A percentile compares a stretch with the other conserved stretches of the same genome.
phyloP scores from a whole-genome alignment of 1,140 invertebrate genomes.

The Drosophila miranda region DNA sequence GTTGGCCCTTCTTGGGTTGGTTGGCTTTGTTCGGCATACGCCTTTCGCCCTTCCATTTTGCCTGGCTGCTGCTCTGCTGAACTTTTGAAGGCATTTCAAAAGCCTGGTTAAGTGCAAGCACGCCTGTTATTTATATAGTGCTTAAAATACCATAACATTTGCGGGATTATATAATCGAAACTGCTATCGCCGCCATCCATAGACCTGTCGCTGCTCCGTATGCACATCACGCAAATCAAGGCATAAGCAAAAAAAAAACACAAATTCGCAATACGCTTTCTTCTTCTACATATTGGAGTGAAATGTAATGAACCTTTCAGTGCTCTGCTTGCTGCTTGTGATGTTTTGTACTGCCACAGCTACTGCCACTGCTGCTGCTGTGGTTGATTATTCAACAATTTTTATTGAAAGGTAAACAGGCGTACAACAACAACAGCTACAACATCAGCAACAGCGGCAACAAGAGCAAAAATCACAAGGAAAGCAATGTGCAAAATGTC shows the following conservation, averaged over 20 bases:
- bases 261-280: slow-evolving; percentile 74
- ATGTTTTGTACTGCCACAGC: too few species aligned
- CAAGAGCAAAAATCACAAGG: slow-evolving; percentile 54
- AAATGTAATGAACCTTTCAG: slow-evolving; percentile 63
- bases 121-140: slow-evolving; percentile 72
- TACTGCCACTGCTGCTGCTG: slow-evolving; percentile 2
- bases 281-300: slow-evolving; percentile 47
- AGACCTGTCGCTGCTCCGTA: slow-evolving; percentile 36
- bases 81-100: slow-evolving; percentile 60
- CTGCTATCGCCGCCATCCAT: slow-evolving; percentile 39
- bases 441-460: slow-evolving; percentile 18
- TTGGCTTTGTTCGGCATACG: slow-evolving; percentile 17
- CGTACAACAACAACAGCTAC: slow-evolving; percentile 54
- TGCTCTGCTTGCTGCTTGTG: slow-evolving; percentile 23
- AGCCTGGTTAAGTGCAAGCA: slow-evolving; percentile 41
- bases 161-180: slow-evolving; percentile 61
- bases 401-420: slow-evolving; percentile 77
- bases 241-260: slow-evolving; percentile 21
- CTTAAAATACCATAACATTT: slow-evolving; percentile 80
- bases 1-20: slow-evolving; percentile 13
- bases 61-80: slow-evolving; percentile 27
- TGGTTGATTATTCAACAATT: slow-evolving; percentile 74
- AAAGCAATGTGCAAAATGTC: slow-evolving; percentile 78
- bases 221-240: slow-evolving; percentile 80
- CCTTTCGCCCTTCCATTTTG: slow-evolving; percentile 65